A percentile compares a stretch with the other conserved stretches of the same genome.
These are phyloP conservation scores for Benthochromis sp. DNA, from an alignment of 2,113 vertebrate species.

Conservation along the genomic window DNA sequence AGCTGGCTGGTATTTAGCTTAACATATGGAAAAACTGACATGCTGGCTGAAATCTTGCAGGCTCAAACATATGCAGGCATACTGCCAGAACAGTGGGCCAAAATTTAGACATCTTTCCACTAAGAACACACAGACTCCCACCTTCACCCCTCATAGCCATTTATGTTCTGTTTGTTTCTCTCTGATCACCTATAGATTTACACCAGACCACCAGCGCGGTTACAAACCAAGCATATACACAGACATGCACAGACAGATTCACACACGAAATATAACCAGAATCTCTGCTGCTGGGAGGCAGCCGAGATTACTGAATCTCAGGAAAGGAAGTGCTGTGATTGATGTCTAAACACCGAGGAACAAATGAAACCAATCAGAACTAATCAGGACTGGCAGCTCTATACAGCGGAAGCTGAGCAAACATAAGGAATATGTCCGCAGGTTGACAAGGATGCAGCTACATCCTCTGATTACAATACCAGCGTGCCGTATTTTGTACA, in stretches of 20 bases:
- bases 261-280: constrained; percentile 10
- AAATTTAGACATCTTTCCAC: neutral
- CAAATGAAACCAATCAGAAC: constrained; percentile 57
- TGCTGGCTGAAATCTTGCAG: neutral
- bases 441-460: constrained; percentile 32
- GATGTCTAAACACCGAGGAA: constrained; percentile 52
- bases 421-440: constrained; percentile 55
- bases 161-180: constrained; percentile 7
- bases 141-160: constrained; percentile 31
- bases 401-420: constrained; percentile 21
- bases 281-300: neutral
- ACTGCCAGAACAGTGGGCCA: constrained; percentile 5
- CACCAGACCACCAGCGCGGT: neutral
- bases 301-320: neutral
- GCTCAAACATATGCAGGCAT: neutral
- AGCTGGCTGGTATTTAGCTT: neutral
- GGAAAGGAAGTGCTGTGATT: constrained; percentile 31
- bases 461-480: constrained; percentile 49
- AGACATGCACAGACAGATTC: neutral
- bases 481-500: constrained; percentile 22
- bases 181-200: constrained; percentile 27
- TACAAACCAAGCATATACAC: neutral
- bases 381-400: constrained; percentile 58
- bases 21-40: neutral
- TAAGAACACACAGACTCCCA: neutral